These are phyloP conservation scores for Drosophila dives DNA, from an alignment of 2,888 invertebrate genomes.

Conservation along the genomic window DNA sequence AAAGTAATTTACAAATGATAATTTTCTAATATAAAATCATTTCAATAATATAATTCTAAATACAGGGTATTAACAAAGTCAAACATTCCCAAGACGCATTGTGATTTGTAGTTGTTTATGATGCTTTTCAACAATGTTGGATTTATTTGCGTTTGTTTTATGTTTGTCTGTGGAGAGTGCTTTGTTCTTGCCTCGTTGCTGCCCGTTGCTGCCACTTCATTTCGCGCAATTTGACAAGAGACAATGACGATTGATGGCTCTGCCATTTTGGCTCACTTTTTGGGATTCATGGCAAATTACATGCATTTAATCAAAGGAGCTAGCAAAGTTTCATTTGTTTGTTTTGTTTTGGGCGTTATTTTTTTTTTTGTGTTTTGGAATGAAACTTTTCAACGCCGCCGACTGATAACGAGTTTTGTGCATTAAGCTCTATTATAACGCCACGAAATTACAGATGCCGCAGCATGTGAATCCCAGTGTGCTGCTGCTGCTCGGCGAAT, in stretches of 20 bases:
- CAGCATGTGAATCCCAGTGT: constrained; percentile 48
- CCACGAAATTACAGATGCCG: constrained; percentile 59
- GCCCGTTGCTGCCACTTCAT: constrained; percentile 44
- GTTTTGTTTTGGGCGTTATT: constrained; percentile 19
- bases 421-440: constrained; percentile 78
- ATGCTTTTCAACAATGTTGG: constrained; percentile 31
- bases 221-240: constrained; percentile 71
- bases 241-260: constrained; percentile 72
- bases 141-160: constrained; percentile 20
- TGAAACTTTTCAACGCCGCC: constrained; percentile 68
- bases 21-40: background rate
- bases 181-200: constrained; percentile 15
- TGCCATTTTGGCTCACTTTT: constrained; percentile 17
- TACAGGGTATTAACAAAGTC: constrained; percentile 1
- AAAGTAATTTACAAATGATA: background rate
- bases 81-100: background rate
- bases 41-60: background rate
- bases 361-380: background rate
- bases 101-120: constrained; percentile 18
- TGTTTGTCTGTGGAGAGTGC: constrained; percentile 53
- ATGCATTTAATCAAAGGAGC: constrained; percentile 75
- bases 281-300: constrained; percentile 59
- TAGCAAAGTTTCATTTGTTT: constrained; percentile 63
- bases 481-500: constrained; percentile 42
- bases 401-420: constrained; percentile 77